These are phyloP conservation scores for Tuta absoluta DNA, from an alignment of 2,888 invertebrate genomes.

Conservation along the genomic window DNA sequence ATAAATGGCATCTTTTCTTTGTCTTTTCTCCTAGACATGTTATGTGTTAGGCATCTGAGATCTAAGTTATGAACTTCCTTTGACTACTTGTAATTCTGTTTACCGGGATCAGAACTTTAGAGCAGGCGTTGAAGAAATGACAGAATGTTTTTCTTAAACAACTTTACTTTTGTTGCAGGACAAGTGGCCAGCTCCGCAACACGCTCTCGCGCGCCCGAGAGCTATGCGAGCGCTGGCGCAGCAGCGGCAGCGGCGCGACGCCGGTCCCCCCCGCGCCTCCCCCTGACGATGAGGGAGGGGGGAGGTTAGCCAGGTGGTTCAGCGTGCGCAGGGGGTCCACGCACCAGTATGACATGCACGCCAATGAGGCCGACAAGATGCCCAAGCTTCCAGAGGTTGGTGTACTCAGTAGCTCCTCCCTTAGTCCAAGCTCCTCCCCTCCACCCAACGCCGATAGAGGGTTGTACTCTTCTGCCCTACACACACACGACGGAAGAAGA, in stretches of 20 bases:
- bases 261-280: constrained; percentile 62
- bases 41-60: too few species aligned
- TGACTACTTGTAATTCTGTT: too few species aligned
- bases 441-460: too few species aligned
- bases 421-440: too few species aligned
- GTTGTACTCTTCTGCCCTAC: too few species aligned
- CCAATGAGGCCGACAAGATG: constrained; percentile 83
- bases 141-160: not conserved
- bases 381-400: constrained; percentile 90
- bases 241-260: constrained; percentile 65
- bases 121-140: too few species aligned
- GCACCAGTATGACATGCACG: constrained; percentile 89
- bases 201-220: constrained; percentile 91
- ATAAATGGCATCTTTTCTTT: too few species aligned
- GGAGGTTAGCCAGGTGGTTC: constrained; percentile 93
- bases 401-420: constrained; percentile 18
- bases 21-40: too few species aligned
- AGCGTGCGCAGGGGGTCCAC: constrained; percentile 90
- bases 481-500: too few species aligned
- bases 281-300: constrained; percentile 84
- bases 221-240: constrained; percentile 90
- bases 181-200: constrained; percentile 89
- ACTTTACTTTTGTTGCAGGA: constrained; percentile 66
- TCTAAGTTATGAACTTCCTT: too few species aligned
- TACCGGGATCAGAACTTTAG: too few species aligned